These are phyloP conservation scores for Choloepus hoffmanni DNA, from an alignment of 2,113 vertebrate genomes.

Conservation along the genomic window DNA sequence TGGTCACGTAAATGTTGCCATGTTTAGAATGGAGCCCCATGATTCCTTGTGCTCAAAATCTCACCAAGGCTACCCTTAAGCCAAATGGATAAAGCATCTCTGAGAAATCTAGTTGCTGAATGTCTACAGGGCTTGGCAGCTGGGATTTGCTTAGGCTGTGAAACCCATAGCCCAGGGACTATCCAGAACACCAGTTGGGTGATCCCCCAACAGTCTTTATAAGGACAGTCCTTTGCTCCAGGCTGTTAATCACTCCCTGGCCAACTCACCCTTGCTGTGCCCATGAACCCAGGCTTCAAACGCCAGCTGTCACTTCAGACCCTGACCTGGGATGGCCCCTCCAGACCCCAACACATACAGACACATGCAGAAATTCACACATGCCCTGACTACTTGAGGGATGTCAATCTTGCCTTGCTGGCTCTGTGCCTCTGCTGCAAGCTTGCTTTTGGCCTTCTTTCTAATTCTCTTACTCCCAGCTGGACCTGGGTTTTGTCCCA, in stretches of 20 bases:
- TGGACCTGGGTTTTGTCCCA: not conserved
- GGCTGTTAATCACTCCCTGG: not conserved
- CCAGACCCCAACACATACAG: not conserved
- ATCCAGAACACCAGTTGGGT: not conserved
- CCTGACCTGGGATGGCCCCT: not conserved
- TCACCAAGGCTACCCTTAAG: not conserved
- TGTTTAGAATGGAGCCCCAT: not conserved
- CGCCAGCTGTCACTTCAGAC: not conserved
- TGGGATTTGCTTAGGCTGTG: not conserved
- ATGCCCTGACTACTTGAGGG: not conserved
- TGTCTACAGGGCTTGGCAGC: not conserved
- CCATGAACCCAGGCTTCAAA: not conserved
- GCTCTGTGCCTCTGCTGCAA: not conserved
- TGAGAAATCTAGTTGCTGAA: not conserved
- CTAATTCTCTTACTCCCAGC: not conserved
- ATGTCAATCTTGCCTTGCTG: rapidly evolving
- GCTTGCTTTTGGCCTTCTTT: not conserved
- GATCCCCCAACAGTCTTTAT: not conserved
- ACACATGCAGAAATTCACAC: not conserved
- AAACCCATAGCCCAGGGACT: not conserved
- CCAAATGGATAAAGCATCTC: not conserved
- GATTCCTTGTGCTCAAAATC: not conserved
- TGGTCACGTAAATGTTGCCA: not conserved
- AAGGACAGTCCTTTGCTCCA: not conserved
- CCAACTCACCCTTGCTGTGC: not conserved